Evolutionary conservation across 2,888 invertebrate species (phyloP).

Genomic region (Ferrisia virgata): DNA sequence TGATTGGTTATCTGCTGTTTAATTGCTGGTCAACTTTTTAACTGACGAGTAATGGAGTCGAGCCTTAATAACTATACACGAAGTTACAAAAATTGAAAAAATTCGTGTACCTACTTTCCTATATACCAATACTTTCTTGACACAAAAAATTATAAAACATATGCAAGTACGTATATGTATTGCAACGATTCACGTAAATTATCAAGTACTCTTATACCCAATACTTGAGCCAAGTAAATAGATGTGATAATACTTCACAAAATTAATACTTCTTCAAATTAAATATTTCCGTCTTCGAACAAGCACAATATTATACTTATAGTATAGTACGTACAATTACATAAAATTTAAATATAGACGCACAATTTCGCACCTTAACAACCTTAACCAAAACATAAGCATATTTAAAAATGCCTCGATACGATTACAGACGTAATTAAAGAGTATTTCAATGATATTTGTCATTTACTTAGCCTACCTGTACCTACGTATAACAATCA

Average conservation of each 20-base stretch:
- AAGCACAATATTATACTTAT: background rate
- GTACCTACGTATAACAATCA: no score
- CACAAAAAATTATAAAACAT: no score
- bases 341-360: no score
- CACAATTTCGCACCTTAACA: background rate
- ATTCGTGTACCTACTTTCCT: no score
- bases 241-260: background rate
- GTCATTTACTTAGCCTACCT: no score
- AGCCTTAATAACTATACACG: no score
- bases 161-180: background rate
- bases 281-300: background rate
- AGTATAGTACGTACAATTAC: no score
- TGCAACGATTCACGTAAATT: background rate
- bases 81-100: no score
- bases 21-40: no score
- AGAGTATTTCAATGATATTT: background rate
- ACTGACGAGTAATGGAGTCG: no score
- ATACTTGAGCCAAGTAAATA: background rate
- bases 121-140: no score
- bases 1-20: no score
- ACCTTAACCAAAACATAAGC: background rate
- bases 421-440: background rate
- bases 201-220: background rate
- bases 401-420: background rate
- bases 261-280: background rate